phyloP scores from a whole-genome alignment of 2,113 vertebrate genomes.

The Neotragus pygmaeus region DNA sequence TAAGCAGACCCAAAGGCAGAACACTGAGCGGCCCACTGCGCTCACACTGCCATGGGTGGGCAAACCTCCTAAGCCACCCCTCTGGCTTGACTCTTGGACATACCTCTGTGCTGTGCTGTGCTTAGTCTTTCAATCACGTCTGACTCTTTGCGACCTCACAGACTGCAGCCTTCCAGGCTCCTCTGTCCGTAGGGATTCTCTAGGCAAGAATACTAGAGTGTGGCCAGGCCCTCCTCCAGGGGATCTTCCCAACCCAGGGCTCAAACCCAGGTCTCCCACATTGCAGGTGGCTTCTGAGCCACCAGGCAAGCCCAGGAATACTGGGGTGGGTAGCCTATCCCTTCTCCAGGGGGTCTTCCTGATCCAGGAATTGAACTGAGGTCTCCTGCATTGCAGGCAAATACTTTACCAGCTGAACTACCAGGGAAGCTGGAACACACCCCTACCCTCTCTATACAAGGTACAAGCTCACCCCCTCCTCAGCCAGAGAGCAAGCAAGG shows the following conservation, averaged over 20 bases:
- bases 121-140: background rate
- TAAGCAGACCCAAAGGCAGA: background rate
- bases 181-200: background rate
- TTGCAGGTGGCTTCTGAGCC: background rate
- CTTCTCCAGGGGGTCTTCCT: background rate
- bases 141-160: background rate
- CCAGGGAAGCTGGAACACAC: background rate
- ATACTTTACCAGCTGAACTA: background rate
- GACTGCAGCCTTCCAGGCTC: background rate
- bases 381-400: background rate
- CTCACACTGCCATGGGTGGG: background rate
- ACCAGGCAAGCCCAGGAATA: background rate
- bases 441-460: background rate
- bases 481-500: background rate
- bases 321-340: background rate
- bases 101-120: background rate
- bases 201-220: background rate
- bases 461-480: background rate
- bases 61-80: background rate
- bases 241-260: background rate
- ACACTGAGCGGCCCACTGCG: background rate
- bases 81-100: background rate
- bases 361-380: background rate
- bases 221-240: background rate
- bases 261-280: background rate